A percentile compares a stretch with the other conserved stretches of the same genome.
Evolutionary conservation across 2,113 vertebrate genomes (phyloP).

Genomic region (Corythornis cristatus): DNA sequence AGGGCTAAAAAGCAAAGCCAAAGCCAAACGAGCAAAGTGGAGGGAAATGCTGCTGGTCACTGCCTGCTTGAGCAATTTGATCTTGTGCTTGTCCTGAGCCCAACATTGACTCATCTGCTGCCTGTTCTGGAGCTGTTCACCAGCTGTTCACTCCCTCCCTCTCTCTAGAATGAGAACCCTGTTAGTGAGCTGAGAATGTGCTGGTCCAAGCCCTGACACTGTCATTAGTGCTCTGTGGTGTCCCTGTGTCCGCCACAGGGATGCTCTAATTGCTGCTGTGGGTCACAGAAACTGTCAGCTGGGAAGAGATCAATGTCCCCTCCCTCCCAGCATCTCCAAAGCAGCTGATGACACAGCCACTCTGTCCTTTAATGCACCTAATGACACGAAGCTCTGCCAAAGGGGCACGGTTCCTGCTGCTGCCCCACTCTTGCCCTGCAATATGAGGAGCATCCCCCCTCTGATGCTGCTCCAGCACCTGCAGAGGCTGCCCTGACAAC

Average conservation of each 20-base stretch:
- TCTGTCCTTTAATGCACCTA: neutral
- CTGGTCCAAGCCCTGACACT: rapidly evolving
- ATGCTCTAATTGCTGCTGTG: neutral
- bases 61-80: neutral
- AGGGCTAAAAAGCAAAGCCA: neutral
- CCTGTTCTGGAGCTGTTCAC: neutral
- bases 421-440: neutral
- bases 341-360: neutral
- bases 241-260: neutral
- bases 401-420: neutral
- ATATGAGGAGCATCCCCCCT: neutral
- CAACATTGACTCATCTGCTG: neutral
- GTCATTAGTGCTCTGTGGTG: neutral
- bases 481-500: neutral
- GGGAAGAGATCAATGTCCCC: neutral
- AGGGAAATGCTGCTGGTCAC: neutral
- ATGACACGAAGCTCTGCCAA: neutral
- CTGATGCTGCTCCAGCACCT: neutral
- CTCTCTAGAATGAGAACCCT: neutral
- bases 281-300: neutral
- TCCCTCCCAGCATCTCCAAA: neutral
- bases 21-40: neutral
- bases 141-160: neutral
- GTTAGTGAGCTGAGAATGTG: rapidly evolving
- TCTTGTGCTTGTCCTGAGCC: neutral